Conservation (phyloP, 2,113 vertebrate genomes). For the Condylura cristata region DNA sequence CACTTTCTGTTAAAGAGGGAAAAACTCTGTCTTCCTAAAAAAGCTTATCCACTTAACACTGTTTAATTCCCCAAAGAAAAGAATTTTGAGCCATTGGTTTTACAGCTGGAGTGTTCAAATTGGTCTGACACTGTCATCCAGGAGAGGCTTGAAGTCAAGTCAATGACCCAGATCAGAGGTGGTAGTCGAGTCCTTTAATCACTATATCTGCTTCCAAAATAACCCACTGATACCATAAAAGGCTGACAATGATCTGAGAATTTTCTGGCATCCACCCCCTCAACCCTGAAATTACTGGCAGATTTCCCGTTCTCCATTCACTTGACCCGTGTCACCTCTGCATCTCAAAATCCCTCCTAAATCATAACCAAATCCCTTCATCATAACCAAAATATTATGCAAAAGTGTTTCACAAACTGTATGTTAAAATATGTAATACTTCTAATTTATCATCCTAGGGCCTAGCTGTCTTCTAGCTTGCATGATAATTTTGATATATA, state of each 20-base stretch:
- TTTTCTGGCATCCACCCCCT: neutral
- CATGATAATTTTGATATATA: neutral
- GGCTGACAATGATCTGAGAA: neutral
- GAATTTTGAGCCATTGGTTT: neutral
- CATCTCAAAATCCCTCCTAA: neutral
- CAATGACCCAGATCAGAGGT: neutral
- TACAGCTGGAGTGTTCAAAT: neutral
- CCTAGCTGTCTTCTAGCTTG: neutral
- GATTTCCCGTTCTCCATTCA: neutral
- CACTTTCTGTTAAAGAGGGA: neutral
- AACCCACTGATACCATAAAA: neutral
- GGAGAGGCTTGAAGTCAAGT: constrained; percentile 8
- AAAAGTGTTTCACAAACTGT: neutral
- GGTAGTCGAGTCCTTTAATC: neutral
- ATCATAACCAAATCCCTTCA: too few species aligned
- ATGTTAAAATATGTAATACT: neutral
- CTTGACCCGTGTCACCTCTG: neutral
- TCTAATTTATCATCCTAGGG: neutral
- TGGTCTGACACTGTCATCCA: neutral
- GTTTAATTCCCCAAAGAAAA: neutral
- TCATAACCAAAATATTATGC: constrained; percentile 17
- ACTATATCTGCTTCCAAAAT: neutral
- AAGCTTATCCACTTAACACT: neutral
- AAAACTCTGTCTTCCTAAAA: neutral
- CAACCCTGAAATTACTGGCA: neutral